Percentiles rank a stretch among this genome's conserved stretches.
phyloP scores from a whole-genome alignment of 2,113 vertebrate species.

The Jacana jacana region DNA sequence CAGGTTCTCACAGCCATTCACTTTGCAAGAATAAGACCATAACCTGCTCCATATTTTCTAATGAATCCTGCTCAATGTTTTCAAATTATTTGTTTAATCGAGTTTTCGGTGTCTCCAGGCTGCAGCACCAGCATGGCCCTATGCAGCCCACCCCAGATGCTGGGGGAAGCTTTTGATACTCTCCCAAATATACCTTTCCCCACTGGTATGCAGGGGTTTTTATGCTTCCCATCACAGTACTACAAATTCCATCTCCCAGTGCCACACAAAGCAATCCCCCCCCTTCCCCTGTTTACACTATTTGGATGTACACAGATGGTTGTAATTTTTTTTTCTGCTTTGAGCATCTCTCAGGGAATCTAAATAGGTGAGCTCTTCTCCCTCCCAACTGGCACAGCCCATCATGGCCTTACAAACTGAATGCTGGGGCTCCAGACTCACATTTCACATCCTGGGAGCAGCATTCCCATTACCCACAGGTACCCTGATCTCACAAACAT shows the following conservation, averaged over 20 bases:
- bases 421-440: neutral
- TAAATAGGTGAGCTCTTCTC: neutral
- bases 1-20: neutral
- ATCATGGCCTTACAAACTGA: neutral
- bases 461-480: neutral
- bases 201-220: neutral
- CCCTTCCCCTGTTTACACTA: neutral
- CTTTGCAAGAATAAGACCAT: neutral
- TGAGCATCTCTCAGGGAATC: neutral
- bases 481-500: neutral
- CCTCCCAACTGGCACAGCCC: neutral
- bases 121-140: neutral
- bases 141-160: neutral
- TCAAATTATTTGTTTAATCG: constrained; percentile 17
- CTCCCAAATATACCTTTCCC: neutral
- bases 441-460: rapidly evolving
- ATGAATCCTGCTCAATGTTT: constrained; percentile 22
- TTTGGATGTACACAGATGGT: neutral
- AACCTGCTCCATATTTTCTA: neutral
- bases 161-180: neutral
- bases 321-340: neutral
- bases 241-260: neutral
- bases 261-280: neutral
- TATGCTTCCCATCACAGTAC: neutral
- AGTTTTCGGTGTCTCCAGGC: neutral